A percentile compares a stretch with the other conserved stretches of the same genome.
Evolutionary conservation across 2,113 vertebrate genomes (phyloP).

Genomic region (Peromyscus leucopus): DNA sequence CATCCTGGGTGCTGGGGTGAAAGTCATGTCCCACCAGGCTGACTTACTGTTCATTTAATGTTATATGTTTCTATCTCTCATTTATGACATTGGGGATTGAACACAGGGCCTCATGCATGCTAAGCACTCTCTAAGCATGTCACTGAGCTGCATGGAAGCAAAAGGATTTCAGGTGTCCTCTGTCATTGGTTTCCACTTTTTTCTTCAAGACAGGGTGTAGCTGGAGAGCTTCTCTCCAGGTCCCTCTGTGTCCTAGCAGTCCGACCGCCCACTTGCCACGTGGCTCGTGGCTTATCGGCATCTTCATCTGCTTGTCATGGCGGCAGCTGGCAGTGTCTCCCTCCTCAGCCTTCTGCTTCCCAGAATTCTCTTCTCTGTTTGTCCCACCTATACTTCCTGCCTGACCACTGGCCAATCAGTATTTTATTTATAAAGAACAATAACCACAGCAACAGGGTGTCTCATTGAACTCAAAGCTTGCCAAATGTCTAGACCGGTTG

Average conservation of each 20-base stretch:
- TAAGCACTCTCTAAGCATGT: not conserved
- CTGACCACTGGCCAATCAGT: no score
- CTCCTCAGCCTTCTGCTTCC: no score
- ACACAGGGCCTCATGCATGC: not conserved
- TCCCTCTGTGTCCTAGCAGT: no score
- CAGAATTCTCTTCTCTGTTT: no score
- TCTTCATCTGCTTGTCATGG: no score
- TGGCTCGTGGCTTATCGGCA: no score
- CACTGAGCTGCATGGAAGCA: not conserved
- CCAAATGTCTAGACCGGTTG: not conserved
- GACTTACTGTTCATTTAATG: not conserved
- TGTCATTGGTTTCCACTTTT: not conserved
- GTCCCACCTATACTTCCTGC: no score
- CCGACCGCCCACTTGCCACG: no score
- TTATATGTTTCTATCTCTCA: not conserved
- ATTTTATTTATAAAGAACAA: no score
- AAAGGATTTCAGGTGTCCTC: not conserved
- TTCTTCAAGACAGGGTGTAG: not conserved
- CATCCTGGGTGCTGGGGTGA: not conserved
- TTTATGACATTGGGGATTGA: not conserved
- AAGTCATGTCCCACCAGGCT: not conserved
- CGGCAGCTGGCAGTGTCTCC: no score
- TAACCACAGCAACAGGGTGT: not conserved
- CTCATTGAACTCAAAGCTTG: not conserved
- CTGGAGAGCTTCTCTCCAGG: no score